Base-by-base conservation (phyloP, 2,797 vertebrate species). In the Thunnus albacares region DNA sequence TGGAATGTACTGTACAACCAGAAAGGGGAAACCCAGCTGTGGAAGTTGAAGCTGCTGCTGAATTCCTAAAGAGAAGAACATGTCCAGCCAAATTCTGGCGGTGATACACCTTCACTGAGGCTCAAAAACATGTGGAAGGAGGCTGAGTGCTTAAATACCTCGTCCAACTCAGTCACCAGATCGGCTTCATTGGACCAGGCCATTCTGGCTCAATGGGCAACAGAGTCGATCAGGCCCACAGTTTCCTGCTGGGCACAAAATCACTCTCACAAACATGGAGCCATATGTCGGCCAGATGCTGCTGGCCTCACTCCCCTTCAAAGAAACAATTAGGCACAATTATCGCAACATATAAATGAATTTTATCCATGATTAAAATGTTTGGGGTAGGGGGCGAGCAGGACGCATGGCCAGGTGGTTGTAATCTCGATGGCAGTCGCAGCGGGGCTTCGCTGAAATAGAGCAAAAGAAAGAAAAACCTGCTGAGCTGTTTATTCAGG, bases 261-360 rank as follows among this genome's bases (percentile, higher is more conserved):
- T 88, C 79, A 24, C 86, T 86, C 87, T 90, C 88, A 74, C 79
- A 77, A 71, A 58, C 73, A 20, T 38, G 6, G 8, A 61, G 77
- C 86, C 95, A 96, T 81, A 90, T 96, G 95, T 88, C 52, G 51
- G 73, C 95, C 95, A 96, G 94, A 96, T 96, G 95, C 91, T 75
- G 83, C 80, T 1, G 76, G 90, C 84, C 89, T 82, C 61, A 14
- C 79, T 84, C 83, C 84, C 82, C 93, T 95, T 96, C 94, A 96
- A 96, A 96, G 94, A 93, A 95, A 94, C 94, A 95, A 96, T 96
- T 96, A 96, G 87, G 90, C 81, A 86, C 93, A 95, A 95, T 96
- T 96, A 95, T 95, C 75, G 87, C 88, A 90, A 95, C 94, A 91
- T 95, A 95, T 93, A 95, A 95, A 96, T 96, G 89, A 96, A 96